These are phyloP conservation scores for Drosophila pseudotakahashii DNA, from an alignment of 2,888 invertebrate genomes.

Conservation along the genomic window DNA sequence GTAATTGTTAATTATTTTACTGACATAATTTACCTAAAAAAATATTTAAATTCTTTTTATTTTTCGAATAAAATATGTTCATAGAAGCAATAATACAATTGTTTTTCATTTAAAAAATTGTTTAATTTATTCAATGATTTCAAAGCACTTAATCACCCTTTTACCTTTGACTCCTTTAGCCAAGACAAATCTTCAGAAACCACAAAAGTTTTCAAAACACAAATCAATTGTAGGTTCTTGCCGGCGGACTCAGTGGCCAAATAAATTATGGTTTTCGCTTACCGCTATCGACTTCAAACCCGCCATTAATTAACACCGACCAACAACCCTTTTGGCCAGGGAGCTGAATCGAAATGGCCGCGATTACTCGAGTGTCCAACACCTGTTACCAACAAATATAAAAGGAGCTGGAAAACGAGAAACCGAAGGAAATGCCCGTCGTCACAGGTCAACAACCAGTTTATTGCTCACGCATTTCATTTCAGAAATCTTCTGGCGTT, in stretches of 20 bases:
- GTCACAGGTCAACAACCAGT: constrained; percentile 48
- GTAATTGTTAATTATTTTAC: too few species aligned
- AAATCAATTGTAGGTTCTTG: constrained; percentile 24
- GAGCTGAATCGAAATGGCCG: constrained; percentile 22
- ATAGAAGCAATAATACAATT: too few species aligned
- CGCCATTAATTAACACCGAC: constrained; percentile 43
- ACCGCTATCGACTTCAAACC: constrained; percentile 36
- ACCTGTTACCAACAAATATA: constrained; percentile 44
- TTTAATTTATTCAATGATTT: not conserved
- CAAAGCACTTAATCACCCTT: not conserved
- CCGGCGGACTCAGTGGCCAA: constrained; percentile 24
- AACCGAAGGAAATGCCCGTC: constrained; percentile 7
- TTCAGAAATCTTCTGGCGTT: constrained; percentile 38
- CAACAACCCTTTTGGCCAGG: constrained; percentile 35
- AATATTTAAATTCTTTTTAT: too few species aligned
- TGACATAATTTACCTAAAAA: too few species aligned
- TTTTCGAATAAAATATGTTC: too few species aligned
- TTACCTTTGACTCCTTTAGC: constrained; percentile 2
- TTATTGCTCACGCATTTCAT: constrained; percentile 49
- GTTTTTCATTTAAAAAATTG: too few species aligned
- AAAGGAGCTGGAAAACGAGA: constrained; percentile 9
- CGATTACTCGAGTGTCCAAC: constrained; percentile 35
- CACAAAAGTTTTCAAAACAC: constrained; percentile 16
- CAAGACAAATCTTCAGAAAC: not conserved
- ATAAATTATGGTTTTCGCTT: constrained; percentile 41